Evolutionary conservation across 2,113 vertebrate genomes (phyloP).

Genomic region (mouse (Mus musculus)): DNA sequence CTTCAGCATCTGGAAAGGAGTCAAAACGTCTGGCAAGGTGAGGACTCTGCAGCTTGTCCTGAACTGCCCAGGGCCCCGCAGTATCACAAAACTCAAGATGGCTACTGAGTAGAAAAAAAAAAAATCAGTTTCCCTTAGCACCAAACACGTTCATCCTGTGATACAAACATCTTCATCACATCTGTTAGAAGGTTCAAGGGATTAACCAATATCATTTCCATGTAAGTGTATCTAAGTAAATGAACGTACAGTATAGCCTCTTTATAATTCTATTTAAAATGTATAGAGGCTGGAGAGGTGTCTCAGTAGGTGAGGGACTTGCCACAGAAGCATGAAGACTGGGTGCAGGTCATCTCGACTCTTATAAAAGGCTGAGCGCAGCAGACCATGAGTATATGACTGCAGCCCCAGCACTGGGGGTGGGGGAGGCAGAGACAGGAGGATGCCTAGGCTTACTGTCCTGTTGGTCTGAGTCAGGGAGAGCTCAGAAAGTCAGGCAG

Average conservation of each 20-base stretch:
- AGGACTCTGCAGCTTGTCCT: constrained; percentile 56
- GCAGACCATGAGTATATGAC: too few relatives aligned
- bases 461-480: neutral
- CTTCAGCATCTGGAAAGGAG: constrained; percentile 99
- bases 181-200: constrained; percentile 43
- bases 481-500: neutral
- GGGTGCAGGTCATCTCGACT: neutral
- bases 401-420: neutral
- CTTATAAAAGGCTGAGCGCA: neutral
- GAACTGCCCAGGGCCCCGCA: neutral
- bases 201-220: neutral
- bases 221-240: neutral
- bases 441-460: neutral
- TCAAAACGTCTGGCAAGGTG: constrained; percentile 99
- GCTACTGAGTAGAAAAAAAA: neutral
- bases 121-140: neutral
- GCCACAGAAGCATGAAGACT: neutral
- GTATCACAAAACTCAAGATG: neutral
- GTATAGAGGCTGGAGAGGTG: neutral
- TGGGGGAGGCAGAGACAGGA: neutral
- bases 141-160: neutral
- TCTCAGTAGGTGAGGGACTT: neutral
- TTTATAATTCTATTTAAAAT: neutral
- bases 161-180: neutral
- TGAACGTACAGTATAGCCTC: neutral